A percentile compares a stretch with the other conserved stretches of the same genome.
Conservation (phyloP, 2,888 invertebrate species). For the Torymus texanus region DNA sequence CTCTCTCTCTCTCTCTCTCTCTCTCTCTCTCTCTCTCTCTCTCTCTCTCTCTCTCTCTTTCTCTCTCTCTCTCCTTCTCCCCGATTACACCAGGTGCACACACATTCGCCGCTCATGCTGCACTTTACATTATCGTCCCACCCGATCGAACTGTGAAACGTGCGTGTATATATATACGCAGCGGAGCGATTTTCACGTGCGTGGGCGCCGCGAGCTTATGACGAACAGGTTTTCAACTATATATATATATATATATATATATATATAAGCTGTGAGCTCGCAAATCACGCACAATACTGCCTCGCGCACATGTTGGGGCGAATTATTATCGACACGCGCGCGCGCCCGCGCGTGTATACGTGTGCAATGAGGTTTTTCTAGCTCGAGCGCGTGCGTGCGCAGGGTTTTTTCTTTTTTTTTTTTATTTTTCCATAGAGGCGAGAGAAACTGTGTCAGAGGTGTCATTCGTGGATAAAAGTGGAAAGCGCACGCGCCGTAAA, state of each 20-base stretch:
- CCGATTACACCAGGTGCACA: too few relatives aligned
- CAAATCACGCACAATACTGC: constrained; percentile 39
- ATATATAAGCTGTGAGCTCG: constrained; percentile 20
- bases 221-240: background rate
- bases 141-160: too few relatives aligned
- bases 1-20: too few relatives aligned
- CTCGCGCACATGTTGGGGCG: background rate
- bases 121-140: too few relatives aligned
- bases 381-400: too few relatives aligned
- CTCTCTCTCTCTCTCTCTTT: too few relatives aligned
- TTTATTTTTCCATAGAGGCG: background rate
- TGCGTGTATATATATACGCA: background rate
- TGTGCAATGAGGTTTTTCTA: background rate
- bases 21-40: too few relatives aligned
- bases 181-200: background rate
- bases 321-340: constrained; percentile 23
- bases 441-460: constrained; percentile 14
- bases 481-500: constrained; percentile 3
- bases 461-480: constrained; percentile 22
- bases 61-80: too few relatives aligned
- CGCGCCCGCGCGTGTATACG: background rate
- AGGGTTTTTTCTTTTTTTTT: background rate
- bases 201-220: background rate
- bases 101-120: too few relatives aligned
- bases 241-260: constrained; percentile 15